phyloP scores from a whole-genome alignment of 2,888 invertebrate species.

The Caenorhabditis imperialis region DNA sequence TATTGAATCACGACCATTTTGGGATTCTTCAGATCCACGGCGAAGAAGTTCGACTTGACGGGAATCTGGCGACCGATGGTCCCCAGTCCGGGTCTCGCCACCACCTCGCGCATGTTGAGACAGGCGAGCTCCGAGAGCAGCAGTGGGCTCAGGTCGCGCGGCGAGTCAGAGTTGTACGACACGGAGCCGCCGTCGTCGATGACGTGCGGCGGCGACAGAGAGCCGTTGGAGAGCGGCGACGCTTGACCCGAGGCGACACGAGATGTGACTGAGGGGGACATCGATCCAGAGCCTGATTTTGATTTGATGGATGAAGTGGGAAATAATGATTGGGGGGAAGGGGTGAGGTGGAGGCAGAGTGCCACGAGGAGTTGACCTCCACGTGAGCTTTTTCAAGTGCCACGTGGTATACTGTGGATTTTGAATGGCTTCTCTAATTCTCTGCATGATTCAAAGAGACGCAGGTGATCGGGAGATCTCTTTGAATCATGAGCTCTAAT shows the following conservation, averaged over 20 bases:
- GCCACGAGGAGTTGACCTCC: too few relatives aligned
- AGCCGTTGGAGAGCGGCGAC: constrained; percentile 51
- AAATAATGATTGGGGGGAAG: constrained; percentile 22
- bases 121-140: constrained; percentile 66
- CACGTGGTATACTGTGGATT: too few relatives aligned
- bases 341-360: background rate
- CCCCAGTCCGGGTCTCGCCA: constrained; percentile 68
- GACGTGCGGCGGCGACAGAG: constrained; percentile 44
- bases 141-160: constrained; percentile 58
- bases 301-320: too few relatives aligned
- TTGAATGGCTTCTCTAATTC: too few relatives aligned
- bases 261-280: constrained; percentile 46
- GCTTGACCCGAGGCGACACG: constrained; percentile 41
- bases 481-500: too few relatives aligned
- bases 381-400: too few relatives aligned
- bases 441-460: too few relatives aligned
- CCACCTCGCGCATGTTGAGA: constrained; percentile 67
- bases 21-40: constrained; percentile 61
- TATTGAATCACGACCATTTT: constrained; percentile 72
- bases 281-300: constrained; percentile 57
- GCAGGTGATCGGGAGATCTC: too few relatives aligned
- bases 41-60: constrained; percentile 73
- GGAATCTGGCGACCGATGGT: constrained; percentile 66
- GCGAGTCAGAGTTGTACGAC: constrained; percentile 46
- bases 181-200: constrained; percentile 28